phyloP scores from a whole-genome alignment of 2,113 vertebrate genomes.

The Nycticebus coucang region DNA sequence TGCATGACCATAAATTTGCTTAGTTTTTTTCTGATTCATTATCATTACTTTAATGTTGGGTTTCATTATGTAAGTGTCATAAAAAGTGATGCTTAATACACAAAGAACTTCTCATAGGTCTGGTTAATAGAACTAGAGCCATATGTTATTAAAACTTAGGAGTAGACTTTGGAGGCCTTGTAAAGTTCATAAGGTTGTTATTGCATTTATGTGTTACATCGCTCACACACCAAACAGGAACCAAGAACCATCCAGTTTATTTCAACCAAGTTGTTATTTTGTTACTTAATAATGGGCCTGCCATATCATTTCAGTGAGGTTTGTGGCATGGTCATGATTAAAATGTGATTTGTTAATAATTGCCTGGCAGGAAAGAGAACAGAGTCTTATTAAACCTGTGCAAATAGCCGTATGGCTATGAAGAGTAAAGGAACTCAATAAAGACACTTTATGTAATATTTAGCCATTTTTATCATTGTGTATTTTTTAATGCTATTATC shows the following conservation, averaged over 20 bases:
- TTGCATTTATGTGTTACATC: slow-evolving; percentile 18
- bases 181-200: slow-evolving; percentile 12
- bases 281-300: not conserved
- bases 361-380: not conserved
- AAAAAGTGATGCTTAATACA: not conserved
- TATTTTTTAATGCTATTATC: slow-evolving; percentile 16
- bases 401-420: not conserved
- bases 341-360: slow-evolving; percentile 2
- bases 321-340: not conserved
- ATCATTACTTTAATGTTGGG: slow-evolving; percentile 14
- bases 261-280: not conserved
- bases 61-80: slow-evolving; percentile 47
- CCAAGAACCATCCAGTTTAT: not conserved
- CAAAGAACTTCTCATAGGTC: not conserved
- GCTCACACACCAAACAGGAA: not conserved
- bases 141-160: not conserved
- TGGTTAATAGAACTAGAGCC: slow-evolving; percentile 10
- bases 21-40: not conserved
- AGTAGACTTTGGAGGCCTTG: slow-evolving; percentile 22
- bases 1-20: slow-evolving; percentile 12
- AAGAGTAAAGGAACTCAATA: slow-evolving; percentile 13
- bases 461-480: not conserved
- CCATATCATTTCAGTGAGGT: not conserved
- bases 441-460: slow-evolving; percentile 9
- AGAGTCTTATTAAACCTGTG: not conserved